Conservation (phyloP, 2,113 vertebrate species). For the Leptosomus discolor region DNA sequence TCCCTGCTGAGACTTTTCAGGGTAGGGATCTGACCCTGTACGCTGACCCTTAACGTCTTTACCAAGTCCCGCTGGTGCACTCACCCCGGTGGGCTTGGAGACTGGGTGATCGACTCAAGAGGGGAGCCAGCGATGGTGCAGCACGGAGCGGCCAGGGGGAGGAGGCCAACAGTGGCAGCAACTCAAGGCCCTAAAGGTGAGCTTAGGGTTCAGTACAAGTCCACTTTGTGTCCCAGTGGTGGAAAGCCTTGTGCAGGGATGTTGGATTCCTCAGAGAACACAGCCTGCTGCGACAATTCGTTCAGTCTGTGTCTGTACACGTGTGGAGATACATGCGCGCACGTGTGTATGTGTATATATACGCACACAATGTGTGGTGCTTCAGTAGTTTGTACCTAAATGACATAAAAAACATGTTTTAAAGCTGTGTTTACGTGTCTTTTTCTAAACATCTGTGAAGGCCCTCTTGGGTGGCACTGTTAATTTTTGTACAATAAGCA, state of each 20-base stretch:
- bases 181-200: neutral
- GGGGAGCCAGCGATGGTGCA: neutral
- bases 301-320: neutral
- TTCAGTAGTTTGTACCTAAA: conserved; percentile 3
- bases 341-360: rapidly evolving
- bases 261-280: neutral
- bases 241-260: neutral
- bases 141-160: neutral
- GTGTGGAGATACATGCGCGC: neutral
- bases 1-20: neutral
- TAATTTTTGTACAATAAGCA: neutral
- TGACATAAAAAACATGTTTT: neutral
- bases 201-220: rapidly evolving
- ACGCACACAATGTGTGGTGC: neutral
- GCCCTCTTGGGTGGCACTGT: neutral
- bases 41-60: neutral
- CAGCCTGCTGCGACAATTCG: rapidly evolving
- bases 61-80: neutral
- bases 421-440: neutral
- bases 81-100: neutral
- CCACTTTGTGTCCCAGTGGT: rapidly evolving
- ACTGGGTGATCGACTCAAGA: neutral
- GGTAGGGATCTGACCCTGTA: neutral
- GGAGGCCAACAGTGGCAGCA: neutral
- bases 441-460: conserved; percentile 17